Percentiles rank a stretch among this genome's conserved stretches.
These are phyloP conservation scores for Rutilus rutilus DNA, from an alignment of 2,113 vertebrate species.

Conservation along the genomic window DNA sequence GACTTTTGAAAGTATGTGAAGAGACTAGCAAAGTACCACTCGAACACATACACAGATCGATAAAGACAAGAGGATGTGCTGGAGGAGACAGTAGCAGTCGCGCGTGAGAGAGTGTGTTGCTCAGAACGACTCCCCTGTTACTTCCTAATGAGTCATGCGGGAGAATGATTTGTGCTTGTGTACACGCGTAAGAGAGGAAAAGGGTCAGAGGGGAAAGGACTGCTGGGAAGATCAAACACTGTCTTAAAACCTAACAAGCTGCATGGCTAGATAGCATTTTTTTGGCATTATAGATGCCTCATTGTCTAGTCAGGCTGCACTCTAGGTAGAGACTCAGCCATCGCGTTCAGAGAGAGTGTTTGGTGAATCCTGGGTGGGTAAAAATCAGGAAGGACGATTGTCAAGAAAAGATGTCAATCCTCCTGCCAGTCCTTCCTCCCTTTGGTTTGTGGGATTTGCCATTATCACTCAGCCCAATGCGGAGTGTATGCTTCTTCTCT, in stretches of 20 bases:
- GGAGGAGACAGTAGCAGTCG: neutral
- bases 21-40: slow-evolving; percentile 9
- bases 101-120: neutral
- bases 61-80: slow-evolving; percentile 2
- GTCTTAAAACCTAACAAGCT: neutral
- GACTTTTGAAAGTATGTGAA: slow-evolving; percentile 21
- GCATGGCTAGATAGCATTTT: neutral
- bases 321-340: neutral
- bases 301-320: neutral
- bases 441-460: neutral
- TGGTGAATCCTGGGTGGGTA: neutral
- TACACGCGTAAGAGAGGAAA: neutral
- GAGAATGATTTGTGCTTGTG: neutral
- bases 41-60: neutral
- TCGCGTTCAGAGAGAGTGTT: neutral
- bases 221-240: slow-evolving; percentile 8
- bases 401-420: slow-evolving; percentile 16
- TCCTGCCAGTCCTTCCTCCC: slow-evolving; percentile 15
- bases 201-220: neutral
- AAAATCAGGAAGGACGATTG: neutral
- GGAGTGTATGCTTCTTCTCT: neutral
- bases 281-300: neutral
- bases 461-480: neutral
- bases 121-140: neutral
- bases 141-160: slow-evolving; percentile 2